Base-by-base conservation (phyloP, 2,113 vertebrate species). In the Marmota flaviventris region DNA sequence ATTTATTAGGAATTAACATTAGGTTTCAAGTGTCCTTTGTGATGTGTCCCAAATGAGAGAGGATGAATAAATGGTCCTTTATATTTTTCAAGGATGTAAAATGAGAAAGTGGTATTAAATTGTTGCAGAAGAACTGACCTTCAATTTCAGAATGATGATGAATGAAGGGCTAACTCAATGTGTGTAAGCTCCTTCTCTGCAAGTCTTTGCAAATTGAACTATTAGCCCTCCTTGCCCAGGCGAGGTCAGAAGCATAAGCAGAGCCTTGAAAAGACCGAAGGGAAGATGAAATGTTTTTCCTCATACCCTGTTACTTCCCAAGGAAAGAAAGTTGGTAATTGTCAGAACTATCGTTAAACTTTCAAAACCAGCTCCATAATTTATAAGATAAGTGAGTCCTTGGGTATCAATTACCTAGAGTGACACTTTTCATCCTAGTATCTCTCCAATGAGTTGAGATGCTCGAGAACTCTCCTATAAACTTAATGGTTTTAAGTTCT, bases 11-110 rank as follows among this genome's bases (percentile, higher is more conserved):
- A 93, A 91, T 70, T 89, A 82, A 76, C 63, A 79, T 85, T 12
- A 83, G 24, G 39, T 89, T 96, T 93, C 34, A 84, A 25, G 29
- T 37, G 24, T 29, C 85, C 32, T 83, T 89, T 97, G 77, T 85
- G 20, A 72, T 76, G 24, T 48, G 48, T 89, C 61, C 48, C n/a
- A 42, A 82, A 56, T 70, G n/a, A 82, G 34, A 72, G 24, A 61
- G 12, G 76, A 91, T 8, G 32, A 25, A 32, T 89, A 79, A 95
- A 89, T 2, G 5, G 17, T 25, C 58, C 48, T 93, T 96, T 37
- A 75, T 91, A 29, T 69, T 39, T 29, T 86, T 93, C 22, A 16
- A 88, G 51, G 67, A 73, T 89, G 70, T 69, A 29, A 78, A 93
- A 58, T 65, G 25, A 24, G 48, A 70, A 84, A 93, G 42, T 8